Conservation (phyloP, 2,797 vertebrate species). For the Xenentodon cancila region DNA sequence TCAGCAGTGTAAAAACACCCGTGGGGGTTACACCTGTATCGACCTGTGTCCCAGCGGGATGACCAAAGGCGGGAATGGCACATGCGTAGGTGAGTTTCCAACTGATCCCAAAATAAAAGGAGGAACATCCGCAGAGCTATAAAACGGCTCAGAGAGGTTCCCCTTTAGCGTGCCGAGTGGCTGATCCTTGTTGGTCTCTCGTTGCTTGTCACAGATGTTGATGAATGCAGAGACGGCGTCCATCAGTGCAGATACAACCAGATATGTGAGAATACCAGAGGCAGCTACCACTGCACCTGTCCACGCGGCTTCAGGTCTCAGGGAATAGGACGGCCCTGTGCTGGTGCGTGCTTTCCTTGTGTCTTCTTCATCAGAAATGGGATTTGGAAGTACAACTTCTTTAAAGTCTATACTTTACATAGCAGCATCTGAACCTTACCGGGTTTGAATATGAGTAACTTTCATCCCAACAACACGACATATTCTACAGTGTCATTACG, state of each 20-base stretch:
- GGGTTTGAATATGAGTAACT: too few relatives aligned
- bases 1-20: conserved; percentile 95
- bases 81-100: conserved; percentile 88
- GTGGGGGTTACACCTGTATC: conserved; percentile 94
- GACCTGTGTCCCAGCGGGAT: conserved; percentile 94
- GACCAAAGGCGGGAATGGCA: conserved; percentile 91
- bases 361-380: not conserved
- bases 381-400: not conserved
- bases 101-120: too few relatives aligned
- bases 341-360: conserved; percentile 83
- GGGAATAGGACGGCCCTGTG: conserved; percentile 88
- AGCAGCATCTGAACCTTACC: too few relatives aligned
- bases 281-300: conserved; percentile 94
- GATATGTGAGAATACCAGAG: conserved; percentile 93
- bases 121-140: not conserved
- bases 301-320: conserved; percentile 91
- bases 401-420: not conserved
- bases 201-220: conserved; percentile 83
- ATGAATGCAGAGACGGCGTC: conserved; percentile 92
- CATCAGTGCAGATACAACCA: conserved; percentile 97
- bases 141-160: not conserved
- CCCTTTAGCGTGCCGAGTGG: not conserved
- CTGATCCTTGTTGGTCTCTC: not conserved
- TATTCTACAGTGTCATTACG: not conserved
- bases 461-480: too few relatives aligned